phyloP scores from a whole-genome alignment of 2,113 vertebrate species.

The Podarcis cretensis region DNA sequence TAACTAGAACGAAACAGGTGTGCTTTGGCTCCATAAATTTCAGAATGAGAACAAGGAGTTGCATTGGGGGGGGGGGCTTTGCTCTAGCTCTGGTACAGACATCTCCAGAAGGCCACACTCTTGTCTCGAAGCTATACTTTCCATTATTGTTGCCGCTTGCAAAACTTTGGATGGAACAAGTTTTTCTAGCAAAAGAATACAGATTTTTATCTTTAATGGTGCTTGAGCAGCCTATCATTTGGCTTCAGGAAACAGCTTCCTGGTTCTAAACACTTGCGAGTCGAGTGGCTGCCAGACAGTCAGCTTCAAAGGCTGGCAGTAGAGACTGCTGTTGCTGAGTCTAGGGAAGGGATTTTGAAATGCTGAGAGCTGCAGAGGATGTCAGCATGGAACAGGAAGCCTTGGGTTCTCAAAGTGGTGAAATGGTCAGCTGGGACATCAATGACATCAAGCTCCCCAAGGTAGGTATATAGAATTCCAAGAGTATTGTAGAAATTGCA shows the following conservation, averaged over 20 bases:
- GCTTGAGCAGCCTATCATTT: conserved; percentile 55
- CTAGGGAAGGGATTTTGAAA: conserved; percentile 36
- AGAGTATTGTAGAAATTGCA: neutral
- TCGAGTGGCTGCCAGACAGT: conserved; percentile 40
- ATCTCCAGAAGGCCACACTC: conserved; percentile 29
- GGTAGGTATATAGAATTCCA: conserved; percentile 67
- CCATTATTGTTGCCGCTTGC: conserved; percentile 60
- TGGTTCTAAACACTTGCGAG: conserved; percentile 60
- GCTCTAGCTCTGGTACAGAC: neutral
- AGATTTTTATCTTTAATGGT: conserved; percentile 72
- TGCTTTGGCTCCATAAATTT: neutral
- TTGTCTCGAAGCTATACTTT: conserved; percentile 57
- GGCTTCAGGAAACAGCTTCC: conserved; percentile 70
- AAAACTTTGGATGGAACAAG: conserved; percentile 73
- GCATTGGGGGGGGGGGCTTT: neutral
- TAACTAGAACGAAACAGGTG: neutral
- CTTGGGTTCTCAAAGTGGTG: conserved; percentile 47
- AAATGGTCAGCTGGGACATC: conserved; percentile 79
- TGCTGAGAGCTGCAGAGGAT: conserved; percentile 38
- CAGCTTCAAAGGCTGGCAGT: conserved; percentile 42
- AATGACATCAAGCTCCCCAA: conserved; percentile 83
- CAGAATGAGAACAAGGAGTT: neutral
- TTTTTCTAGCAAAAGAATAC: conserved; percentile 71
- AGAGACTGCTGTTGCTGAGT: conserved; percentile 15
- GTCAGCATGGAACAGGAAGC: conserved; percentile 57